Base-by-base conservation (phyloP, 2,113 vertebrate species). In the Pycnonotus jocosus region DNA sequence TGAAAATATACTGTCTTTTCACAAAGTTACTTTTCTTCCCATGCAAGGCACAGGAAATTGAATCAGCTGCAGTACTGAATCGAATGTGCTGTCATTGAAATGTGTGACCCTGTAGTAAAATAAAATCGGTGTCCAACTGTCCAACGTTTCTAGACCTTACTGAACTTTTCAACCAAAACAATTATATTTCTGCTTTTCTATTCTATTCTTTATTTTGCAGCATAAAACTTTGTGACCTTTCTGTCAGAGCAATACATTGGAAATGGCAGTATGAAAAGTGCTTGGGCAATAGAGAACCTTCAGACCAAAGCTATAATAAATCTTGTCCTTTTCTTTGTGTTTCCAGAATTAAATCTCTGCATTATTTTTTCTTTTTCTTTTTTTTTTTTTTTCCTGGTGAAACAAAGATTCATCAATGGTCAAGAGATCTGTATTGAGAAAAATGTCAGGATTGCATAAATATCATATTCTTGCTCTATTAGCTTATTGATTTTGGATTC, bases 131-230 rank as follows among this genome's bases (percentile, higher is more conserved):
- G 77, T 85, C 66, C 81, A 94, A 33, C 70, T 73, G 83, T 87
- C 80, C 91, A 92, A 53, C 0, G 0, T 79, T 48, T 90, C 76
- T 79, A 74, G 78, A 95, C 81, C 86, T 88, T 81, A 38, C 65
- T 95, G 84, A 95, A 91, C 78, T 90, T 95, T 92, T 92, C 86
- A 95, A 47, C 71, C 62, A 91, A 81, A 93, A 81, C 74, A 92
- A 89, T 96, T 93, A 78, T 91, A 92, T 93, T 94, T 86, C 61
- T 90, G 17, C 16, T 91, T 93, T 95, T 65, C 88, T 90, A 48
- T 86, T 95, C 92, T 57, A 72, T 70, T 88, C 72, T 91, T 95
- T 94, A 70, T 91, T 96, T 95, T 89, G 30, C 25, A 77, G 10
- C 31, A 81, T 66, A 93, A 93, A 78, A 84, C 72, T 84, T 45